These are phyloP conservation scores for Conistra vaccinii DNA, from an alignment of 2,888 invertebrate genomes.

Conservation along the genomic window DNA sequence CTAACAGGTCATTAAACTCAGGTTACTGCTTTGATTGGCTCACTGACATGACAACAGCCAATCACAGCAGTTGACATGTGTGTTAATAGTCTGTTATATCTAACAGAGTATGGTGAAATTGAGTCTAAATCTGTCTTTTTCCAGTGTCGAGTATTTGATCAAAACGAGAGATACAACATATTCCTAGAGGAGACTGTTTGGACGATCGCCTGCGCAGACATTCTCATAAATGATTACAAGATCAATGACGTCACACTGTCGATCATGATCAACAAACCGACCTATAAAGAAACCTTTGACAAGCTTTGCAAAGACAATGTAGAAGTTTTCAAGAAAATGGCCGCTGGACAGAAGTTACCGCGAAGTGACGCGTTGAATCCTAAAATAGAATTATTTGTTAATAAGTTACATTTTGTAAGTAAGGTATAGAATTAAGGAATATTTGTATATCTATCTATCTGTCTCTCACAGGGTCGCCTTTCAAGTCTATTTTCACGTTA, in stretches of 20 bases:
- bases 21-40: no score
- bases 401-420: slow-evolving; percentile 56
- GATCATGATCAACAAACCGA: slow-evolving; percentile 49
- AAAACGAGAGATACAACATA: slow-evolving; percentile 92
- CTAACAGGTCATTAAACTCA: no score
- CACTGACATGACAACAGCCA: no score
- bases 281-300: slow-evolving; percentile 68
- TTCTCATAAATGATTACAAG: slow-evolving; percentile 56
- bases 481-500: no score
- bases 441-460: neutral
- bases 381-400: slow-evolving; percentile 75
- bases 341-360: slow-evolving; percentile 42
- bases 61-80: no score
- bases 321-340: slow-evolving; percentile 66
- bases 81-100: no score
- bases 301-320: slow-evolving; percentile 76
- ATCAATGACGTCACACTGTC: slow-evolving; percentile 2
- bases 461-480: neutral
- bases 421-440: slow-evolving; percentile 1
- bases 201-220: slow-evolving; percentile 77
- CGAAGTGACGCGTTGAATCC: slow-evolving; percentile 70
- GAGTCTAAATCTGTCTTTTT: slow-evolving; percentile 17
- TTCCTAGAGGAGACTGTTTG: slow-evolving; percentile 89
- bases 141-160: slow-evolving; percentile 92
- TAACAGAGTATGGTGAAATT: no score